Conservation (phyloP, 2,113 vertebrate genomes). For the Takifugu bimaculatus region DNA sequence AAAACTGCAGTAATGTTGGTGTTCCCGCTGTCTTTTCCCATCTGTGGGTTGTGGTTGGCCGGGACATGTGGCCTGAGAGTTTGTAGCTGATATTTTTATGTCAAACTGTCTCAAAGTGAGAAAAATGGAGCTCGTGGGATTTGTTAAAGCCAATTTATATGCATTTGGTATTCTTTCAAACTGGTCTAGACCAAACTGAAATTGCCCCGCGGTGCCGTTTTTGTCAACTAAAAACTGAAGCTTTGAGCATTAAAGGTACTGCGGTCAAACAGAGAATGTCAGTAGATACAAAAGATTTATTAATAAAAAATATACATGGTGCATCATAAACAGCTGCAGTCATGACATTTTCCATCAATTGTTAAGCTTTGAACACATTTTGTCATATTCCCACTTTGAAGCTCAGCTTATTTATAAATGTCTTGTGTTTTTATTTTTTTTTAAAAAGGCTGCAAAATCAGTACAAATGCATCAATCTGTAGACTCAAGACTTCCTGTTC, state of each 20-base stretch:
- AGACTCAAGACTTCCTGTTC: slow-evolving; percentile 10
- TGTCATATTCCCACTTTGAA: slow-evolving; percentile 20
- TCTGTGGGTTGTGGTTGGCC: slow-evolving; percentile 49
- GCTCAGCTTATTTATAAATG: slow-evolving; percentile 11
- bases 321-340: slow-evolving; percentile 29
- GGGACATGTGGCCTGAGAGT: slow-evolving; percentile 35
- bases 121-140: slow-evolving; percentile 19
- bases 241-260: neutral
- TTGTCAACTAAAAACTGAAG: neutral
- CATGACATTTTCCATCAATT: slow-evolving; percentile 9
- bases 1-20: slow-evolving; percentile 61
- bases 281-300: slow-evolving; percentile 56
- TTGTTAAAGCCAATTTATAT: slow-evolving; percentile 23
- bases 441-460: slow-evolving; percentile 11
- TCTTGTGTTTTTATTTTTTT: slow-evolving; percentile 14
- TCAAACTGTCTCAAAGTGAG: slow-evolving; percentile 41
- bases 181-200: slow-evolving; percentile 10
- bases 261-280: slow-evolving; percentile 20
- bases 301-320: slow-evolving; percentile 48
- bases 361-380: slow-evolving; percentile 22
- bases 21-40: slow-evolving; percentile 53
- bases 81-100: slow-evolving; percentile 39
- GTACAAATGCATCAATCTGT: slow-evolving; percentile 28
- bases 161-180: neutral
- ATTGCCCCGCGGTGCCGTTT: slow-evolving; percentile 4